phyloP scores from a whole-genome alignment of 2,888 invertebrate species.

The Microdon myrmicae region DNA sequence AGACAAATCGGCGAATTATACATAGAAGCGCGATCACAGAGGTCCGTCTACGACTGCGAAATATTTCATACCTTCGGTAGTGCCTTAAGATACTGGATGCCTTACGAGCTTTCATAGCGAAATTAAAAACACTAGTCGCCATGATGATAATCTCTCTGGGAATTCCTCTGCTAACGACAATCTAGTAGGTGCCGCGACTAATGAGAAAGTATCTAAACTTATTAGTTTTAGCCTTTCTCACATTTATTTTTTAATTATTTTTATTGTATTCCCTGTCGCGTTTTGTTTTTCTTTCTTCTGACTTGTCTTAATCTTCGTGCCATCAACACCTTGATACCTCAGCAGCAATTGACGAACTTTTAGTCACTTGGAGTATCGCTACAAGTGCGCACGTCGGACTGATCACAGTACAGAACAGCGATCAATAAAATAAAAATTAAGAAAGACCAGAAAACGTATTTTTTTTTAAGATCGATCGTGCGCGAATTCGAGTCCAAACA shows the following conservation, averaged over 20 bases:
- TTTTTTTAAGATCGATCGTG: constrained; percentile 19
- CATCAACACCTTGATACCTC: constrained; percentile 30
- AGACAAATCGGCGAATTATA: constrained; percentile 26
- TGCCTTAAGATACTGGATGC: no score
- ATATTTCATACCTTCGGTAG: constrained; percentile 29
- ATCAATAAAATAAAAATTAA: constrained; percentile 2
- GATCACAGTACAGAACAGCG: no score
- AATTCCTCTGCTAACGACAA: constrained; percentile 19
- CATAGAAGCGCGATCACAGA: constrained; percentile 31
- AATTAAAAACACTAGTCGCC: no score
- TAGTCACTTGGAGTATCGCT: constrained; percentile 49
- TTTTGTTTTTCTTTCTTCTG: no score
- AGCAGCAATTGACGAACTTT: constrained; percentile 23
- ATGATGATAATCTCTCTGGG: constrained; percentile 13
- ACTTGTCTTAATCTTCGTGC: no score
- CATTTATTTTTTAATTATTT: constrained; percentile 8
- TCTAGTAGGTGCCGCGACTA: constrained; percentile 23
- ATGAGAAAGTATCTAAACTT: constrained; percentile 49
- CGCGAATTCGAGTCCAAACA: constrained; percentile 28
- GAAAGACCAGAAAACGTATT: no score
- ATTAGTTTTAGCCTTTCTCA: no score
- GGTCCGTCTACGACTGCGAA: no score
- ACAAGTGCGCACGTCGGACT: constrained; percentile 47
- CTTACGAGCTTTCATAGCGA: constrained; percentile 2
- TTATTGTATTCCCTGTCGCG: no score